Percentiles rank a stretch among this genome's conserved stretches.
Conservation (phyloP, 2,113 vertebrate genomes). For the Corythornis madagascariensis region DNA sequence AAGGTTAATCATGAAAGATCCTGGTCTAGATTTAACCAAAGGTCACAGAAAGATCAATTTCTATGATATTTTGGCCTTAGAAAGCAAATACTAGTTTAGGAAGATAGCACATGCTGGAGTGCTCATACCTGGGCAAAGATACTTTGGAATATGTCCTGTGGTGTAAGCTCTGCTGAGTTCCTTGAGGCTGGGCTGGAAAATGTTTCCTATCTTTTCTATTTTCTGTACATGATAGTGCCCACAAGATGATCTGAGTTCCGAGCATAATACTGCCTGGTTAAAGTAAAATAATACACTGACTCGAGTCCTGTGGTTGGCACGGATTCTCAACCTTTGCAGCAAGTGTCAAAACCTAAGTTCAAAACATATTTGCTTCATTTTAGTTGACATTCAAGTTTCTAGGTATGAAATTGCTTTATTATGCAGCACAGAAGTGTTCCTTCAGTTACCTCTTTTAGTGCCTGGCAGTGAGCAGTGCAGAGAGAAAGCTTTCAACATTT, state of each 20-base stretch:
- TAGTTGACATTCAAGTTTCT: not conserved
- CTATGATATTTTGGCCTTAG: not conserved
- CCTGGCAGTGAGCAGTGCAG: not conserved
- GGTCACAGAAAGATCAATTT: not conserved
- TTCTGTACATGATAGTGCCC: not conserved
- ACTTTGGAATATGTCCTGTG: not conserved
- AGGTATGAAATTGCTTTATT: not conserved
- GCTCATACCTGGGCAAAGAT: not conserved
- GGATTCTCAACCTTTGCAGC: not conserved
- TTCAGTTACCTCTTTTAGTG: not conserved
- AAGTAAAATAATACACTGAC: not conserved
- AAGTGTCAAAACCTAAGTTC: not conserved
- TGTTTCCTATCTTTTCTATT: not conserved
- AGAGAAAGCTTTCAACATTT: not conserved
- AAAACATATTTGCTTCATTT: not conserved
- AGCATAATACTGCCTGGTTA: not conserved
- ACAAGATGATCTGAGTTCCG: not conserved
- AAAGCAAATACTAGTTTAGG: not conserved
- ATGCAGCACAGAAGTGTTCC: not conserved
- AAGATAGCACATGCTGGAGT: not conserved
- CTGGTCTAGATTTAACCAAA: constrained; percentile 8
- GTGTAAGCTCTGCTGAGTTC: not conserved
- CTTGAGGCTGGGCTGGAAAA: not conserved
- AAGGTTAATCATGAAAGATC: not conserved
- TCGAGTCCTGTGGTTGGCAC: not conserved